These are phyloP conservation scores for Drosophila pseudoobscura DNA, from an alignment of 1,140 invertebrate genomes.

Conservation along the genomic window DNA sequence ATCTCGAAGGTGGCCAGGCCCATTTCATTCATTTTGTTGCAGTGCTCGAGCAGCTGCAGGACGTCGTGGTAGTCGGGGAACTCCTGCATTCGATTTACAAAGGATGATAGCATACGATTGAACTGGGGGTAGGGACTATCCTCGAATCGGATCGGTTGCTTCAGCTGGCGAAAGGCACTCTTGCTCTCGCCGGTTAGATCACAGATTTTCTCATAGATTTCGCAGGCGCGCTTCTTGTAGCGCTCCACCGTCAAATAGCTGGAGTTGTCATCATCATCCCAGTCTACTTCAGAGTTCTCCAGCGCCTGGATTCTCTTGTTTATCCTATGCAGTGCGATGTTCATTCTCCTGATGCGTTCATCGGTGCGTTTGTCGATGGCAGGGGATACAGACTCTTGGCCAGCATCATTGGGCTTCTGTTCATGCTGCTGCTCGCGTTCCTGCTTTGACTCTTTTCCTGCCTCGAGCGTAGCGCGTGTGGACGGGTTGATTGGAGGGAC, in stretches of 20 bases:
- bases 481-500: neutral
- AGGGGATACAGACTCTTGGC: neutral
- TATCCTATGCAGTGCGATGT: slow-evolving; percentile 83
- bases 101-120: slow-evolving; percentile 85
- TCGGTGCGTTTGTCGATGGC: slow-evolving; percentile 61
- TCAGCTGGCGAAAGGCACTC: slow-evolving; percentile 84
- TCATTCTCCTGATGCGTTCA: slow-evolving; percentile 81
- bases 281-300: slow-evolving; percentile 84
- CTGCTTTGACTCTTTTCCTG: neutral
- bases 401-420: neutral
- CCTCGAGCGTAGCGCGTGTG: neutral
- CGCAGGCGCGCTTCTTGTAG: slow-evolving; percentile 83
- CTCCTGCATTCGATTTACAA: slow-evolving; percentile 83
- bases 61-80: slow-evolving; percentile 87
- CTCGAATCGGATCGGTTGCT: slow-evolving; percentile 83
- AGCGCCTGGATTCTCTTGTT: slow-evolving; percentile 83
- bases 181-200: slow-evolving; percentile 84
- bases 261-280: slow-evolving; percentile 85
- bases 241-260: slow-evolving; percentile 84
- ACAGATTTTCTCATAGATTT: slow-evolving; percentile 85
- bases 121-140: slow-evolving; percentile 84
- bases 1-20: slow-evolving; percentile 78
- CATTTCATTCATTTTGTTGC: slow-evolving; percentile 83
- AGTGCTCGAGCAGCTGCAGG: slow-evolving; percentile 83
- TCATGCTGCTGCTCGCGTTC: neutral